These are phyloP conservation scores for Zosterops lateralis DNA, from an alignment of 2,113 vertebrate species.

Conservation along the genomic window DNA sequence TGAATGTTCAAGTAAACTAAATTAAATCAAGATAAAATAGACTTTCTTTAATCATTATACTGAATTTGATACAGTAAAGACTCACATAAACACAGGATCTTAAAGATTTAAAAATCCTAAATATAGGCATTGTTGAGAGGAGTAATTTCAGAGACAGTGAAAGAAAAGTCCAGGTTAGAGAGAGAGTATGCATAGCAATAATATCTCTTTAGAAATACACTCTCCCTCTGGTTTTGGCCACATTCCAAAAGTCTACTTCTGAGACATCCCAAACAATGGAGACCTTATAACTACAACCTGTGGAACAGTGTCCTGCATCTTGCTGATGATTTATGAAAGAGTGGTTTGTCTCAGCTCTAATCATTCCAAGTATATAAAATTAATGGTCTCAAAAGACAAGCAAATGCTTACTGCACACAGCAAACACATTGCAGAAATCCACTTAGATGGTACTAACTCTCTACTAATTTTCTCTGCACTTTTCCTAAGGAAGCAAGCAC, in stretches of 20 bases:
- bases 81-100: neutral
- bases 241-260: neutral
- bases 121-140: neutral
- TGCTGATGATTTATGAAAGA: neutral
- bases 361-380: neutral
- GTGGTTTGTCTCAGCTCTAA: neutral
- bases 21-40: neutral
- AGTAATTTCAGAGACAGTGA: neutral
- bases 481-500: neutral
- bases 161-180: neutral
- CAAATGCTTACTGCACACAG: neutral
- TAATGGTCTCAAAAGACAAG: neutral
- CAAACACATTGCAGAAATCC: neutral
- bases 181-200: neutral
- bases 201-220: neutral
- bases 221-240: neutral
- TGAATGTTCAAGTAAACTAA: neutral
- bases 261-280: neutral
- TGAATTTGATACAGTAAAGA: neutral
- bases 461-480: neutral
- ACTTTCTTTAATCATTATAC: neutral
- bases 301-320: neutral
- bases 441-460: neutral
- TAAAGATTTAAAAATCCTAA: neutral
- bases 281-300: neutral